Percentiles rank a stretch among this genome's conserved stretches.
phyloP scores from a whole-genome alignment of 1,140 invertebrate genomes.

The Musca vetustissima region DNA sequence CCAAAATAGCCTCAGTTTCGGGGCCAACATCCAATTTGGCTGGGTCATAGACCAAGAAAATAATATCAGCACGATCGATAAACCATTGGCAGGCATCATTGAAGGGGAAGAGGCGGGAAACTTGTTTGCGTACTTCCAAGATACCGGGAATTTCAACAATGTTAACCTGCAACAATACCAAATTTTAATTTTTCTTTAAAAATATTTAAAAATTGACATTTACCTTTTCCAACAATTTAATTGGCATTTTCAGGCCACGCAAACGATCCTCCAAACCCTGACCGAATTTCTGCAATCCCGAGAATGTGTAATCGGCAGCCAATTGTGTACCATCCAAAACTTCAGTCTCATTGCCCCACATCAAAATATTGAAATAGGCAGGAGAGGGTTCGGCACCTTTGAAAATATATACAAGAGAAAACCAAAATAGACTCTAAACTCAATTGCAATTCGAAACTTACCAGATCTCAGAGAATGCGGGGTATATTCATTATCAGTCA shows the following conservation, averaged over 20 bases:
- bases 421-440: background rate
- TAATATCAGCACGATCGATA: constrained; percentile 91
- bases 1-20: constrained; percentile 90
- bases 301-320: constrained; percentile 90
- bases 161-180: constrained; percentile 71
- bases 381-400: constrained; percentile 90
- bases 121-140: constrained; percentile 89
- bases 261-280: constrained; percentile 88
- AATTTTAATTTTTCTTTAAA: background rate
- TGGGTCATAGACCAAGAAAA: constrained; percentile 93
- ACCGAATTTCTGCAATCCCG: constrained; percentile 91
- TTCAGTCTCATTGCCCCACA: constrained; percentile 82
- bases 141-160: constrained; percentile 96
- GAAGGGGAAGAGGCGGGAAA: constrained; percentile 89
- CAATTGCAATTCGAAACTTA: constrained; percentile 50
- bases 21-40: constrained; percentile 92
- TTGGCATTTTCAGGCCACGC: constrained; percentile 77
- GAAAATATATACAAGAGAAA: background rate
- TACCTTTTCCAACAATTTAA: constrained; percentile 87
- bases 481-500: constrained; percentile 83
- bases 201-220: constrained; percentile 4
- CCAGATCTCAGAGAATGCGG: constrained; percentile 82
- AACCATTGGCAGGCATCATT: constrained; percentile 96
- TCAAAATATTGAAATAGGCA: constrained; percentile 90
- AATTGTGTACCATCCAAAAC: constrained; percentile 88